Evolutionary conservation across 2,113 vertebrate species (phyloP).

Genomic region (Steatornis caripensis): DNA sequence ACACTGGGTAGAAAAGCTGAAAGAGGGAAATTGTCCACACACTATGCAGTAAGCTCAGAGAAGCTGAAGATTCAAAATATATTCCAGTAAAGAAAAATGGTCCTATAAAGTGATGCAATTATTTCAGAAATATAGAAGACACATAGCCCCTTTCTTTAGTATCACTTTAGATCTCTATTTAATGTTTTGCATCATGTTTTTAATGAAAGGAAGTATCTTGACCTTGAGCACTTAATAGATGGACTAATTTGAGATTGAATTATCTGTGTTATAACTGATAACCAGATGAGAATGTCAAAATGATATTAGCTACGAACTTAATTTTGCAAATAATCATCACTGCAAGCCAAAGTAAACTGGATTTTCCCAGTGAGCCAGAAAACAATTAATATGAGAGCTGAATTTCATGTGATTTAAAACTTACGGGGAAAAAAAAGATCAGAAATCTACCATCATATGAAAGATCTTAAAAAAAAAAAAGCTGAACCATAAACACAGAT

Average conservation of each 20-base stretch:
- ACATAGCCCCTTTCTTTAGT: neutral
- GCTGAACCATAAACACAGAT: neutral
- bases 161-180: neutral
- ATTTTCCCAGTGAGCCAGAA: neutral
- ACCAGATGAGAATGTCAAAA: slow-evolving; percentile 4
- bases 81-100: neutral
- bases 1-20: neutral
- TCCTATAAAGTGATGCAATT: neutral
- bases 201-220: neutral
- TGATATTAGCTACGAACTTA: neutral
- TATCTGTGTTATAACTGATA: slow-evolving; percentile 3
- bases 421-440: no score
- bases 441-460: neutral
- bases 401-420: neutral
- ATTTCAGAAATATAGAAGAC: neutral
- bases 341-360: neutral
- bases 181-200: neutral
- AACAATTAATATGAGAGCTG: neutral
- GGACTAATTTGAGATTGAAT: neutral
- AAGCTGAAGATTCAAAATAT: neutral
- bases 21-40: neutral
- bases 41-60: neutral
- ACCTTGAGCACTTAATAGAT: slow-evolving; percentile 1
- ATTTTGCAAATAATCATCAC: neutral
- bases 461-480: neutral